phyloP scores from a whole-genome alignment of 2,888 invertebrate species.

The Ceratothoa steindachneri region DNA sequence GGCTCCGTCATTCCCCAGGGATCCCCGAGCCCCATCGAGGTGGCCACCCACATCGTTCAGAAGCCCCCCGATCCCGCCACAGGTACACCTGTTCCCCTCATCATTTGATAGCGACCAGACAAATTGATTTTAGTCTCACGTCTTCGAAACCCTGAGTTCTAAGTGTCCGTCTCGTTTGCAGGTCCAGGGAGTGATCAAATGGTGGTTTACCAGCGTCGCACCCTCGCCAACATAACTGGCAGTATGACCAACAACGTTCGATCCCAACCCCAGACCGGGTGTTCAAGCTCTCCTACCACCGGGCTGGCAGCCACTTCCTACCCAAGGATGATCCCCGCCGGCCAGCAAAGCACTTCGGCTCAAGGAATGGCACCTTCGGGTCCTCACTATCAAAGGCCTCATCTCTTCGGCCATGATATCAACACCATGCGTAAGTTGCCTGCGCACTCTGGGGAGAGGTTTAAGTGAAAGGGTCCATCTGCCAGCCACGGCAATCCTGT shows the following conservation, averaged over 20 bases:
- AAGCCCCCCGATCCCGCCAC: conserved; percentile 19
- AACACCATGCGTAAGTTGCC: conserved; percentile 68
- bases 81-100: no score
- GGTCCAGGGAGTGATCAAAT: conserved; percentile 48
- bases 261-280: conserved; percentile 22
- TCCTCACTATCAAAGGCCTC: conserved; percentile 54
- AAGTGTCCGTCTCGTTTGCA: no score
- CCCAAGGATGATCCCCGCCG: conserved; percentile 5
- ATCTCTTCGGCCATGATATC: conserved; percentile 90
- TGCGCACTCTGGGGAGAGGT: background rate
- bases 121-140: no score
- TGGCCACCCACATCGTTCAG: conserved; percentile 38
- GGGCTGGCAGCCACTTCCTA: conserved; percentile 32
- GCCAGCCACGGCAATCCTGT: no score
- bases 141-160: no score
- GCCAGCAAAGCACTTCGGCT: conserved; percentile 19
- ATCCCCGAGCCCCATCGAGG: conserved; percentile 28
- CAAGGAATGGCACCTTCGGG: conserved; percentile 46
- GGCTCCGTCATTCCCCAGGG: conserved; percentile 17
- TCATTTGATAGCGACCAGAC: no score
- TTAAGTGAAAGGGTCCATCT: no score
- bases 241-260: conserved; percentile 48
- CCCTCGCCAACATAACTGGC: conserved; percentile 59
- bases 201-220: conserved; percentile 55
- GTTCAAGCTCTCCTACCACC: conserved; percentile 49